Percentiles rank a stretch among this genome's conserved stretches.
These are phyloP conservation scores for Pterocles orientalis DNA, from an alignment of 2,113 vertebrate genomes.

Conservation along the genomic window DNA sequence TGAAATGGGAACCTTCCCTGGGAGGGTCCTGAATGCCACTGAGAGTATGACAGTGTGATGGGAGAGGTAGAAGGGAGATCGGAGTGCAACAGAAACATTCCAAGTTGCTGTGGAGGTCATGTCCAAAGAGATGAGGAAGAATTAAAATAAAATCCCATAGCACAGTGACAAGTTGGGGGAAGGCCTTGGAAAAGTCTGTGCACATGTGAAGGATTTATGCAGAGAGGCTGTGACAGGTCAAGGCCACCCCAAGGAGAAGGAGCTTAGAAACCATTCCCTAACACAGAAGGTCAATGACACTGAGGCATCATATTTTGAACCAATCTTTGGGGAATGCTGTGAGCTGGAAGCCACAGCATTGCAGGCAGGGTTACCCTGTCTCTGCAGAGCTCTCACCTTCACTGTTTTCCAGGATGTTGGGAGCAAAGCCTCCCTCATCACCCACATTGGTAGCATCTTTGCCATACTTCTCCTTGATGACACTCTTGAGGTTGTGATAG, in stretches of 20 bases:
- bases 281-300: not conserved
- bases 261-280: not conserved
- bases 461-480: constrained; percentile 93
- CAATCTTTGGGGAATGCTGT: not conserved
- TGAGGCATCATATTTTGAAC: not conserved
- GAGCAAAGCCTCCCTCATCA: constrained; percentile 92
- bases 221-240: not conserved
- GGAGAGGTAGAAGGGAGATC: not conserved
- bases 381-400: constrained; percentile 81
- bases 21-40: not conserved
- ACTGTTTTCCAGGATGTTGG: constrained; percentile 93
- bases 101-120: not conserved
- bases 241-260: not conserved
- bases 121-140: not conserved
- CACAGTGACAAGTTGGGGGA: not conserved
- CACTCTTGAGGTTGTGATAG: constrained; percentile 89
- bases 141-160: not conserved
- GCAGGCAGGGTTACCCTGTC: not conserved
- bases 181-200: not conserved
- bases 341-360: not conserved
- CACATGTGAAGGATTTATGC: not conserved
- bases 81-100: accelerated
- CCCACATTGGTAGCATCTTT: constrained; percentile 93
- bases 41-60: not conserved
- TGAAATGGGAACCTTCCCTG: not conserved